Evolutionary conservation across 2,888 invertebrate species (phyloP).

Genomic region (Epirrhoe alternata): DNA sequence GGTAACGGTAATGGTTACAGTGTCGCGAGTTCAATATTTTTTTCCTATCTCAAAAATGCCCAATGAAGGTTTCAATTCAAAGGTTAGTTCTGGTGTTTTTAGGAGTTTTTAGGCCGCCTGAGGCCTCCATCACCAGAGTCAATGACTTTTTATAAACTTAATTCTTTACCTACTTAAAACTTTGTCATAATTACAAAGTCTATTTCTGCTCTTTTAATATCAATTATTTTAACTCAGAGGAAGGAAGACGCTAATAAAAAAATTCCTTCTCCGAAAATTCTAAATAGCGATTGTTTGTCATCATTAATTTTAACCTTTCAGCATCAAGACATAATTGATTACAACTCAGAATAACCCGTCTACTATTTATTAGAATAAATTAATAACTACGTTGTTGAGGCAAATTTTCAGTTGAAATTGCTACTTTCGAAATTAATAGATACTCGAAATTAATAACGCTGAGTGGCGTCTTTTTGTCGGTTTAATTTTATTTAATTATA

Average conservation of each 20-base stretch:
- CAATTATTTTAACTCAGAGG: conserved; percentile 23
- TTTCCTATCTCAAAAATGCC: too few relatives aligned
- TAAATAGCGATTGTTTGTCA: conserved; percentile 39
- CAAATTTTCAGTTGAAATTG: conserved; percentile 46
- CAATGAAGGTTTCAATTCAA: too few relatives aligned
- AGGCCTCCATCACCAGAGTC: too few relatives aligned
- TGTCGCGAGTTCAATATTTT: too few relatives aligned
- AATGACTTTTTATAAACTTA: too few relatives aligned
- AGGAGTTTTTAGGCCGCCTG: too few relatives aligned
- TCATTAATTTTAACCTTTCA: conserved; percentile 43
- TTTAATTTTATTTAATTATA: conserved; percentile 39
- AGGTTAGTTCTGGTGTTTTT: too few relatives aligned
- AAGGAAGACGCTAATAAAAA: conserved; percentile 16
- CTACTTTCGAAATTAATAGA: conserved; percentile 47
- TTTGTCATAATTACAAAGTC: not conserved
- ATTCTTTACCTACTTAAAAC: too few relatives aligned
- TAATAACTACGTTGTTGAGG: conserved; percentile 44
- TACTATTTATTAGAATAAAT: conserved; percentile 46
- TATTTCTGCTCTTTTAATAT: not conserved
- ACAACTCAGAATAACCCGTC: conserved; percentile 40
- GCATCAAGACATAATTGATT: conserved; percentile 44
- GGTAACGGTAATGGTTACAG: too few relatives aligned
- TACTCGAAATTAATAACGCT: conserved; percentile 47
- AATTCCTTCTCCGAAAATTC: conserved; percentile 29
- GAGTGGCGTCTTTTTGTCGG: conserved; percentile 36